These are phyloP conservation scores for Trichoplusia ni DNA, from an alignment of 1,140 invertebrate genomes.

Conservation along the genomic window DNA sequence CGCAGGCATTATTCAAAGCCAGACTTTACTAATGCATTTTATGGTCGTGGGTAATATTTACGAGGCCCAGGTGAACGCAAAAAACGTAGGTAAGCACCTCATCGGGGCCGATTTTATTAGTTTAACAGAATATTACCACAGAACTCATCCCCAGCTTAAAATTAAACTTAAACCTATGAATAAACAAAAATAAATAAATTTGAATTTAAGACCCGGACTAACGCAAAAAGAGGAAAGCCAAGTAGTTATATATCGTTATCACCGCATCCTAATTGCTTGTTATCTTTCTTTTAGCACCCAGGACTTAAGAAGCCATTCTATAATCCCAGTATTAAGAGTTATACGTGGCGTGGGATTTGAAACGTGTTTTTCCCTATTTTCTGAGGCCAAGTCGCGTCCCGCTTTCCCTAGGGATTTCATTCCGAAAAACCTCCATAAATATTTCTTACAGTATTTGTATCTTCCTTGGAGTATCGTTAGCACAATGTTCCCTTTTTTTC, in stretches of 20 bases:
- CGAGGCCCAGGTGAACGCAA: slow-evolving; percentile 60
- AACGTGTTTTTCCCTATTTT: slow-evolving; percentile 75
- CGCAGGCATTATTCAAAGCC: slow-evolving; percentile 62
- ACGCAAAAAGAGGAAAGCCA: slow-evolving; percentile 4
- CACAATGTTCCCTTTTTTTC: slow-evolving; percentile 73
- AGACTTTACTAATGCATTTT: slow-evolving; percentile 74
- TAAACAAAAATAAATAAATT: slow-evolving; percentile 6
- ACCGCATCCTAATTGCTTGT: slow-evolving; percentile 69
- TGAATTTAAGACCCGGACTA: background rate
- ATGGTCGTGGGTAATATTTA: slow-evolving; percentile 64
- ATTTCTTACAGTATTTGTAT: slow-evolving; percentile 80
- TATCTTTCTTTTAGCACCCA: slow-evolving; percentile 75
- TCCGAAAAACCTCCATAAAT: slow-evolving; percentile 81
- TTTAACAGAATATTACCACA: slow-evolving; percentile 29
- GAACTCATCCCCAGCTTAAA: slow-evolving; percentile 14
- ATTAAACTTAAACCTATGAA: slow-evolving; percentile 20
- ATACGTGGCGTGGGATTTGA: slow-evolving; percentile 75
- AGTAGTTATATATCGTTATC: slow-evolving; percentile 34
- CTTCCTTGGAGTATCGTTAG: slow-evolving; percentile 79
- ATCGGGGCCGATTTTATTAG: slow-evolving; percentile 47
- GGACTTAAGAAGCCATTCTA: slow-evolving; percentile 74
- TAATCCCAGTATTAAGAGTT: slow-evolving; percentile 80
- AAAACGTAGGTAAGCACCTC: slow-evolving; percentile 53
- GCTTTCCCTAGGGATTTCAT: slow-evolving; percentile 71
- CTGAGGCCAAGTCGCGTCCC: slow-evolving; percentile 55